phyloP scores from a whole-genome alignment of 2,797 vertebrate genomes.

The Macrochelys suwanniensis region DNA sequence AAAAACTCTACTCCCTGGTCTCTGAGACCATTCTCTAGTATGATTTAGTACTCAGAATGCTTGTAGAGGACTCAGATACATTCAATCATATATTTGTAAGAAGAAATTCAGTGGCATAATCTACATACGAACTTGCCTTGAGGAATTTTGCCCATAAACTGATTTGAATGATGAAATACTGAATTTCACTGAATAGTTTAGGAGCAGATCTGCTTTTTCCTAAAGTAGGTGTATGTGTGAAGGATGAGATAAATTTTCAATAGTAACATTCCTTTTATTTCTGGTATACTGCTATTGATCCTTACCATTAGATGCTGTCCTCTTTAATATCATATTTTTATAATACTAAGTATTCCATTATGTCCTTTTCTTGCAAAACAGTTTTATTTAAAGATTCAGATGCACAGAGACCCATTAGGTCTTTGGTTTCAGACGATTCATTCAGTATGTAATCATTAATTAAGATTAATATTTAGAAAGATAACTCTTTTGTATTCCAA shows the following conservation, averaged over 20 bases:
- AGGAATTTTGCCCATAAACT: background rate
- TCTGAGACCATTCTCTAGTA: background rate
- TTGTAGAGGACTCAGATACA: background rate
- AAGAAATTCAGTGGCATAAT: background rate
- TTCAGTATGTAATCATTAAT: background rate
- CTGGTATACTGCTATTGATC: background rate
- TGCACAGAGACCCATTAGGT: background rate
- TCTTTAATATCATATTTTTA: background rate
- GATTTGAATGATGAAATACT: background rate
- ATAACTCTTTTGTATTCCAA: background rate
- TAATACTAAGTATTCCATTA: background rate
- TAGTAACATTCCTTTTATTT: background rate
- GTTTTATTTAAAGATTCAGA: background rate
- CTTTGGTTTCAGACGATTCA: background rate
- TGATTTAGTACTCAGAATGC: background rate
- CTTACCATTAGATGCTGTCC: background rate
- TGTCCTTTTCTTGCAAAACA: background rate
- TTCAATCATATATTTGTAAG: background rate
- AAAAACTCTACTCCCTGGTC: fast-evolving
- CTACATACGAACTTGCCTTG: background rate
- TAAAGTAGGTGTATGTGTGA: background rate
- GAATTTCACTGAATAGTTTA: background rate
- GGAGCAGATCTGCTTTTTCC: background rate
- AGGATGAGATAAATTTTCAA: background rate
- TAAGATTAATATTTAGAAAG: background rate